Evolutionary conservation across 2,797 vertebrate genomes (phyloP), one percentile per base, ranked within the genome.

Genomic region (Helarctos malayanus): DNA sequence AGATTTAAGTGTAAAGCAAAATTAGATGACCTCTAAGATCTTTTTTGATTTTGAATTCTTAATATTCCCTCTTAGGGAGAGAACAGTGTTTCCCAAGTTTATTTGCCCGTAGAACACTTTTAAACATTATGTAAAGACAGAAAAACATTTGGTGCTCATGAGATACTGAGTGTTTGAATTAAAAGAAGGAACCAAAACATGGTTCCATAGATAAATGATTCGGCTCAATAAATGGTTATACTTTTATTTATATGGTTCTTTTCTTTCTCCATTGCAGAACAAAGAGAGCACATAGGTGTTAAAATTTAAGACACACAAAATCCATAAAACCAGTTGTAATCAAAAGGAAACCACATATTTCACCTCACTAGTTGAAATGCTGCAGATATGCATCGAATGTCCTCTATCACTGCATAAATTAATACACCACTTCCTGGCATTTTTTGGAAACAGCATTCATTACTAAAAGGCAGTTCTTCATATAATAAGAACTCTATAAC

Each of bases 381-480:
- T 96, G 6, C 15, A 76, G 59, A 29, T 87, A 25, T 38, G 32
- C 9, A 25, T 54, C 35, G 3, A 85, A 79, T 68, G 18, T 32
- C 45, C 41, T 45, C n/a, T 89, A 68, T 52, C 27, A 10, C 27
- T 89, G 25, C 7, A 32, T 95, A 85, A 76, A 78, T 54, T 69
- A 82, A 59, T 41, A 47, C 1, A 21, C 4, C 79, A 45, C 71
- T 68, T 83, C 10, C 63, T 92, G 61, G 7, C 16, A 73, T 59
- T 92, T 29, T 91, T 94, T 38, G 69, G 61, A 83, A 78, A 65
- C 5, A 90, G 52, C 38, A 87, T 65, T 87, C 2, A 0, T 91
- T 86, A 32, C 86, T 83, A 91, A 92, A 93, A 83, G 71, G 41
- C 78, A 83, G 19, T 38, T 94, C 69, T 71, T 94, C 47, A 45